phyloP scores from a whole-genome alignment of 2,888 invertebrate genomes.

The Epinotia brunnichana region DNA sequence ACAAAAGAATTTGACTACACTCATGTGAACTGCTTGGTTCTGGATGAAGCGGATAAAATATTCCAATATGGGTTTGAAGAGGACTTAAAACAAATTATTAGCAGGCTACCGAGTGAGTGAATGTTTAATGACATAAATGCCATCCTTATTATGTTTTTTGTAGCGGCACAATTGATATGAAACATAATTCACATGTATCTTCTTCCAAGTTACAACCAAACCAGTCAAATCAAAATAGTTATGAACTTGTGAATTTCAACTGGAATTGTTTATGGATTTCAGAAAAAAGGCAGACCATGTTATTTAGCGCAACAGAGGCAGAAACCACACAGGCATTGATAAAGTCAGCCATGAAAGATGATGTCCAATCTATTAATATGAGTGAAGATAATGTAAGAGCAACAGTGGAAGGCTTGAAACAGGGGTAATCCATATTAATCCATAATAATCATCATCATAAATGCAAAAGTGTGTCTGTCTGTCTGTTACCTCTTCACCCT shows the following conservation, averaged over 20 bases:
- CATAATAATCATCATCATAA: too few species aligned
- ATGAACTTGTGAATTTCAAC: too few species aligned
- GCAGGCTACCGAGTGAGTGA: slow-evolving; percentile 93
- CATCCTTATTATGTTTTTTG: too few species aligned
- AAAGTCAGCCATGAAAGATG: slow-evolving; percentile 93
- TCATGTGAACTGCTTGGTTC: slow-evolving; percentile 94
- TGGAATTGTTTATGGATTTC: slow-evolving; percentile 53
- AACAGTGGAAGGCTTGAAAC: slow-evolving; percentile 92
- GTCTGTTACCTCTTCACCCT: too few species aligned
- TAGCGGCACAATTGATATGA: too few species aligned
- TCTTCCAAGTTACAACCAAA: too few species aligned
- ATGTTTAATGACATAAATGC: background rate
- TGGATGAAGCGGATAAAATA: slow-evolving; percentile 98
- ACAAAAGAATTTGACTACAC: slow-evolving; percentile 95
- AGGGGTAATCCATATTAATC: slow-evolving; percentile 86
- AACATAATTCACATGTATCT: background rate
- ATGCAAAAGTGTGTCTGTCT: too few species aligned
- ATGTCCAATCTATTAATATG: slow-evolving; percentile 95
- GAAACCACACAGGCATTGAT: slow-evolving; percentile 94
- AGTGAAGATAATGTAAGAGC: slow-evolving; percentile 92
- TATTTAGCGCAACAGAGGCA: slow-evolving; percentile 98
- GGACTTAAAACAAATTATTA: slow-evolving; percentile 96
- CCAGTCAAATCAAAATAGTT: too few species aligned
- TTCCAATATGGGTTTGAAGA: slow-evolving; percentile 98
- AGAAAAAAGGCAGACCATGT: slow-evolving; percentile 97